These are phyloP conservation scores for Nothocercus julius DNA, from an alignment of 2,113 vertebrate species.

Conservation along the genomic window DNA sequence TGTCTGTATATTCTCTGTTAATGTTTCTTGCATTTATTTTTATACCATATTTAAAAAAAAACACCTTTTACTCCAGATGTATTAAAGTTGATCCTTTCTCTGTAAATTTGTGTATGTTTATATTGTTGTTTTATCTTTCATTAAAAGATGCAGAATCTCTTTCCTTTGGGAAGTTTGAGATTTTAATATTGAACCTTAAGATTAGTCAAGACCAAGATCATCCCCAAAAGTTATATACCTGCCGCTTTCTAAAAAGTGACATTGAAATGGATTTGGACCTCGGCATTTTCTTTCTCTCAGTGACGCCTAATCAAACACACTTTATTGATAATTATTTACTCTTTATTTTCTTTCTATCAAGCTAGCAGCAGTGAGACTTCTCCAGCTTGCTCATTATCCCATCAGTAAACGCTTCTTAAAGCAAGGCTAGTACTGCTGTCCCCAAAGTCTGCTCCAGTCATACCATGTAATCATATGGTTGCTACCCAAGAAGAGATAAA, in stretches of 20 bases:
- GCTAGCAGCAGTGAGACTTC: constrained; percentile 49
- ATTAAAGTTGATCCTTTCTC: constrained; percentile 91
- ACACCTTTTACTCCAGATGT: constrained; percentile 95
- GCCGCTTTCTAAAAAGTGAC: constrained; percentile 49
- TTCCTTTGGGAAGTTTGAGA: constrained; percentile 74
- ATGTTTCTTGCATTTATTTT: constrained; percentile 97
- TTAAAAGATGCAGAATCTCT: constrained; percentile 84
- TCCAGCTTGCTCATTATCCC: constrained; percentile 16
- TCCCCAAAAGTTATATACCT: constrained; percentile 7
- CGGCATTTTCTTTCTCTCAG: constrained; percentile 66
- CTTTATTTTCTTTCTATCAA: constrained; percentile 53
- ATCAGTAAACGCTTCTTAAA: constrained; percentile 11
- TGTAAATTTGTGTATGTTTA: constrained; percentile 89
- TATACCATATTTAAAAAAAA: constrained; percentile 96
- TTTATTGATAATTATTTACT: constrained; percentile 39
- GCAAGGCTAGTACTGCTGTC: fast-evolving
- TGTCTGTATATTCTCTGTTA: constrained; percentile 88
- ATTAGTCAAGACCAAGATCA: constrained; percentile 29
- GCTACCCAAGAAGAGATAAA: fast-evolving
- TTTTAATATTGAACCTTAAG: constrained; percentile 55
- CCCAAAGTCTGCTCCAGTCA: background rate
- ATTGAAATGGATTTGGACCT: constrained; percentile 8
- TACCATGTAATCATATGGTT: background rate
- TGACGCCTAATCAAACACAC: constrained; percentile 54
- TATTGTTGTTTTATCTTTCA: constrained; percentile 87